These are phyloP conservation scores for Dascillus cervinus DNA, from an alignment of 2,888 invertebrate genomes.

Conservation along the genomic window DNA sequence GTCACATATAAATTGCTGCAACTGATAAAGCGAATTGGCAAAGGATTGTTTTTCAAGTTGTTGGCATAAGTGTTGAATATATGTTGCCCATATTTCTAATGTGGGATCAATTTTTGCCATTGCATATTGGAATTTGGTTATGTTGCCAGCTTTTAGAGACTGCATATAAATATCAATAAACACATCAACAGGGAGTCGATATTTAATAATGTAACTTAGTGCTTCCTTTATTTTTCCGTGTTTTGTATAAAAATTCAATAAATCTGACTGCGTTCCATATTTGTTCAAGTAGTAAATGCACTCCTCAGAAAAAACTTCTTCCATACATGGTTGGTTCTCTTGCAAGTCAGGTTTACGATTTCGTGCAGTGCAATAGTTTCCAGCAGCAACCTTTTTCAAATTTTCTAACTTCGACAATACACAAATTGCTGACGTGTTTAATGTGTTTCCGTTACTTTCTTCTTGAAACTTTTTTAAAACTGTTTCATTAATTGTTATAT, in stretches of 20 bases:
- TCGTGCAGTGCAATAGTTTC: slow-evolving; percentile 29
- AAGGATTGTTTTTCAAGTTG: slow-evolving; percentile 61
- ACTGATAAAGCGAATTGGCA: slow-evolving; percentile 63
- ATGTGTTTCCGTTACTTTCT: slow-evolving; percentile 32
- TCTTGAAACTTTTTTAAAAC: slow-evolving; percentile 45
- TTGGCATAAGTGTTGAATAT: slow-evolving; percentile 62
- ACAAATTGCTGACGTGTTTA: slow-evolving; percentile 39
- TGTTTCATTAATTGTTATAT: slow-evolving; percentile 47
- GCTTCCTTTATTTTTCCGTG: slow-evolving; percentile 64
- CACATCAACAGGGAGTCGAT: slow-evolving; percentile 58
- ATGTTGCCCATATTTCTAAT: slow-evolving; percentile 59
- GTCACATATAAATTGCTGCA: slow-evolving; percentile 66
- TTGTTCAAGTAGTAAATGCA: slow-evolving; percentile 73
- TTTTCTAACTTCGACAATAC: slow-evolving; percentile 43
- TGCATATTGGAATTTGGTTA: slow-evolving; percentile 52
- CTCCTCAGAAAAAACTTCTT: slow-evolving; percentile 62
- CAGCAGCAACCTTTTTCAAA: slow-evolving; percentile 39
- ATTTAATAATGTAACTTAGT: slow-evolving; percentile 60
- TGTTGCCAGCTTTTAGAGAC: slow-evolving; percentile 57
- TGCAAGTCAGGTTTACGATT: slow-evolving; percentile 12
- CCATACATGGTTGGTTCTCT: slow-evolving; percentile 31
- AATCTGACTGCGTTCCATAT: slow-evolving; percentile 69
- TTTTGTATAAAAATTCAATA: slow-evolving; percentile 68
- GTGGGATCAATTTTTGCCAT: slow-evolving; percentile 60
- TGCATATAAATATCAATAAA: slow-evolving; percentile 70